Evolutionary conservation across 2,113 vertebrate species (phyloP).

Genomic region (Dasyurus viverrinus): DNA sequence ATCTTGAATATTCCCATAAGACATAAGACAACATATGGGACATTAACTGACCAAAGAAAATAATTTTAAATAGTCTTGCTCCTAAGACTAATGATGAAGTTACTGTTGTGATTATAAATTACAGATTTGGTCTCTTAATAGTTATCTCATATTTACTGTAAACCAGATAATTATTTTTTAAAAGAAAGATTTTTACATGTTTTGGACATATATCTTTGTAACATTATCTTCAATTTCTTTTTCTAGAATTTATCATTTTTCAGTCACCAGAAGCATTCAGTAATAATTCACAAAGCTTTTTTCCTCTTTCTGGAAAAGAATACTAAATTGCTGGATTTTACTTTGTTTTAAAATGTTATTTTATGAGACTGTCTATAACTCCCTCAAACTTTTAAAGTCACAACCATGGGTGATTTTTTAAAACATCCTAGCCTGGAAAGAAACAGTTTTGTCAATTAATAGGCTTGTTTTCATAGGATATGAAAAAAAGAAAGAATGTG

Average conservation of each 20-base stretch:
- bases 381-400: constrained; percentile 58
- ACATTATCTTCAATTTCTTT: constrained; percentile 65
- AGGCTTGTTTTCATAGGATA: constrained; percentile 58
- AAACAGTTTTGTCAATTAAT: constrained; percentile 60
- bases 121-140: constrained; percentile 63
- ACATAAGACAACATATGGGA: constrained; percentile 67
- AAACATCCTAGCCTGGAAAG: constrained; percentile 42
- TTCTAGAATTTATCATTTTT: constrained; percentile 64
- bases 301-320: constrained; percentile 47
- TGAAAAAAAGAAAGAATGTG: constrained; percentile 64
- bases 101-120: constrained; percentile 74
- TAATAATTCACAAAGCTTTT: constrained; percentile 47
- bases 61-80: constrained; percentile 73
- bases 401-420: constrained; percentile 39
- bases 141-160: constrained; percentile 75
- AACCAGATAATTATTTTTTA: constrained; percentile 70
- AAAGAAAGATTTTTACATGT: constrained; percentile 59
- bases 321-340: constrained; percentile 61
- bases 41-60: constrained; percentile 73
- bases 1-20: constrained; percentile 62
- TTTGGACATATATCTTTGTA: constrained; percentile 69
- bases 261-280: constrained; percentile 50
- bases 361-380: constrained; percentile 67
- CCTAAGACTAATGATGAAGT: constrained; percentile 69
- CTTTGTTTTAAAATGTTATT: constrained; percentile 65